These are phyloP conservation scores for Ornithoptera priamus DNA, from an alignment of 2,888 invertebrate genomes.

Conservation along the genomic window DNA sequence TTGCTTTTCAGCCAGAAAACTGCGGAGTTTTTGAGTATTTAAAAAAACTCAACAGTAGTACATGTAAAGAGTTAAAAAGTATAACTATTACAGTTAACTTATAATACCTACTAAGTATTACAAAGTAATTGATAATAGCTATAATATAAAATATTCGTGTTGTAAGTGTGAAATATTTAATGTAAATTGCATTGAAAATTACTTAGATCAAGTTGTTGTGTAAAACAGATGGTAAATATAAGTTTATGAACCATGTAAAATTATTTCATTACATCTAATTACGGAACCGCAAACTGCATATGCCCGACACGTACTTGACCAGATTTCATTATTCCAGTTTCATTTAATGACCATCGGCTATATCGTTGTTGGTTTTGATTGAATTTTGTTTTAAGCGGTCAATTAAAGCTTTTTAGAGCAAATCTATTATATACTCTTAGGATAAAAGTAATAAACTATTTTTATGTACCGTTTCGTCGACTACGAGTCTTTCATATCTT, in stretches of 20 bases:
- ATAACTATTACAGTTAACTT: too few species aligned
- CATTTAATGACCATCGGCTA: not conserved
- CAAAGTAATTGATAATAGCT: not conserved
- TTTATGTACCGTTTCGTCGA: not conserved
- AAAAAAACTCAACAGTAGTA: not conserved
- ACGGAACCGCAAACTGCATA: not conserved
- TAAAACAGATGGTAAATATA: not conserved
- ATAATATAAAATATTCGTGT: not conserved
- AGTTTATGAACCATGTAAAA: too few species aligned
- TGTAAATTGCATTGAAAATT: not conserved
- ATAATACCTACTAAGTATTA: too few species aligned
- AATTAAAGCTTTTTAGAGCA: not conserved
- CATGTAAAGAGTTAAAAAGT: too few species aligned
- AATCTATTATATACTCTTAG: too few species aligned
- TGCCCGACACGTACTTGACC: not conserved
- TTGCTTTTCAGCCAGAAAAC: not conserved
- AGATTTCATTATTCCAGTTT: not conserved
- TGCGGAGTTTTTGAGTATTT: not conserved
- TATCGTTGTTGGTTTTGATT: not conserved
- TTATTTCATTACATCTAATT: not conserved
- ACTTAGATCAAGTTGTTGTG: not conserved
- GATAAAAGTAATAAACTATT: not conserved
- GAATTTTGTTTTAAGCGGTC: not conserved
- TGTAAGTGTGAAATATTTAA: not conserved
- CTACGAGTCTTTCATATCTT: not conserved